Evolutionary conservation across 2,888 invertebrate species (phyloP).

Genomic region (Caenorhabditis plicata): DNA sequence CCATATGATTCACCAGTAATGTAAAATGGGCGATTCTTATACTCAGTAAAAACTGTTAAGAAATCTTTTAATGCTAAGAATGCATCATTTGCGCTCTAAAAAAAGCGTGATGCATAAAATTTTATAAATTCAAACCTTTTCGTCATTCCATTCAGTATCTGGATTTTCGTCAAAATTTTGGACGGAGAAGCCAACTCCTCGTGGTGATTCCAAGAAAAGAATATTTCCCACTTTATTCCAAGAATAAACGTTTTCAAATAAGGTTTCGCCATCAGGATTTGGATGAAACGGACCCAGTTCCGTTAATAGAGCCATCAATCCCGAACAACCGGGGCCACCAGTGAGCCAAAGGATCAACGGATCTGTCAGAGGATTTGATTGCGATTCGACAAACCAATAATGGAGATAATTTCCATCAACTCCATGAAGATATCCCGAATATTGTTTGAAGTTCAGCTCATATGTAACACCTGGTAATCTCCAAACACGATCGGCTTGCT

Average conservation of each 20-base stretch:
- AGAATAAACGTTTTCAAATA: constrained; percentile 61
- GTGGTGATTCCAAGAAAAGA: constrained; percentile 69
- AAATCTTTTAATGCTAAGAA: constrained; percentile 68
- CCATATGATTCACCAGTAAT: constrained; percentile 44
- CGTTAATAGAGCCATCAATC: constrained; percentile 42
- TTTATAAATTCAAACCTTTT: constrained; percentile 22
- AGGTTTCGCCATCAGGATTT: constrained; percentile 60
- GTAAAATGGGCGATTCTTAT: constrained; percentile 67
- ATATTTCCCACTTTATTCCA: constrained; percentile 68
- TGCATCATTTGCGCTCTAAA: constrained; percentile 67
- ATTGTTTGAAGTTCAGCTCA: constrained; percentile 66
- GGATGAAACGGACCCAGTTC: constrained; percentile 54
- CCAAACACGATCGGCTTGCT: constrained; percentile 49
- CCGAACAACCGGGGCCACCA: constrained; percentile 66
- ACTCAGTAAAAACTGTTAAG: constrained; percentile 68
- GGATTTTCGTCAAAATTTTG: constrained; percentile 45
- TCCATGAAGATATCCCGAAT: constrained; percentile 66
- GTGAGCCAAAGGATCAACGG: constrained; percentile 68
- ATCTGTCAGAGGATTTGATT: constrained; percentile 65
- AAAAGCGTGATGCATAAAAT: not conserved
- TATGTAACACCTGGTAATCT: constrained; percentile 54
- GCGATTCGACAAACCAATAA: constrained; percentile 58
- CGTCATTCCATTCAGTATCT: constrained; percentile 42
- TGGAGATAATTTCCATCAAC: constrained; percentile 52
- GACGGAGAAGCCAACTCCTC: constrained; percentile 69